Evolutionary conservation across 2,113 vertebrate species (phyloP).

Genomic region (Gymnogyps californianus): DNA sequence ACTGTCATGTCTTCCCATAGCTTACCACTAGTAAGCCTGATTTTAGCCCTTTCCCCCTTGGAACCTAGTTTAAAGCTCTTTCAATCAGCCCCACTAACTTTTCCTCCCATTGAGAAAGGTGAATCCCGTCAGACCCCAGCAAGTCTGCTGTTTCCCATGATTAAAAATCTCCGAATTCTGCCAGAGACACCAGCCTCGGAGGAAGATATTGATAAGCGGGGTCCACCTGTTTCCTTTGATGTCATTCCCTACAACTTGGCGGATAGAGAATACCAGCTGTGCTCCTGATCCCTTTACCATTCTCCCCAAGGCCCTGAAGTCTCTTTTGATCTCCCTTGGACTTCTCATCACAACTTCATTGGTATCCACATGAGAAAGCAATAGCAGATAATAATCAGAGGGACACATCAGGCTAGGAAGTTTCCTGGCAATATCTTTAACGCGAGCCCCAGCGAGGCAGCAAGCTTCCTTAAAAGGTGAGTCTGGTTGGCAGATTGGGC

Average conservation of each 20-base stretch:
- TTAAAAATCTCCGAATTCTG: fast-evolving
- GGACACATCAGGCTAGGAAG: neutral
- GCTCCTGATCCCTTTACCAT: neutral
- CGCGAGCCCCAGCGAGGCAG: neutral
- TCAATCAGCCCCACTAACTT: neutral
- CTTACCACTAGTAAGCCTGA: neutral
- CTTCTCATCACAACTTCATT: neutral
- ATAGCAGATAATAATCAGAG: neutral
- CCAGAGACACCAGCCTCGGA: neutral
- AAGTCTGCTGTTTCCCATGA: neutral
- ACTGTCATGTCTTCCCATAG: neutral
- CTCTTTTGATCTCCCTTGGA: neutral
- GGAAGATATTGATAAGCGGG: neutral
- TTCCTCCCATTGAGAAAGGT: neutral
- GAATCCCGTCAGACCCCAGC: neutral
- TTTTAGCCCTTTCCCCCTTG: neutral
- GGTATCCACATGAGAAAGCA: neutral
- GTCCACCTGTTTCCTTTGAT: neutral
- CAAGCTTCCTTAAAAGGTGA: neutral
- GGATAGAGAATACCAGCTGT: neutral
- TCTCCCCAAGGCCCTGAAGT: neutral
- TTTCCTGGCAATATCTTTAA: neutral
- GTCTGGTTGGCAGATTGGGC: neutral
- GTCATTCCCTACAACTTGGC: neutral
- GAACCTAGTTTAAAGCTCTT: neutral